Base-by-base conservation (phyloP, 2,113 vertebrate species). In the Siniperca knerii region DNA sequence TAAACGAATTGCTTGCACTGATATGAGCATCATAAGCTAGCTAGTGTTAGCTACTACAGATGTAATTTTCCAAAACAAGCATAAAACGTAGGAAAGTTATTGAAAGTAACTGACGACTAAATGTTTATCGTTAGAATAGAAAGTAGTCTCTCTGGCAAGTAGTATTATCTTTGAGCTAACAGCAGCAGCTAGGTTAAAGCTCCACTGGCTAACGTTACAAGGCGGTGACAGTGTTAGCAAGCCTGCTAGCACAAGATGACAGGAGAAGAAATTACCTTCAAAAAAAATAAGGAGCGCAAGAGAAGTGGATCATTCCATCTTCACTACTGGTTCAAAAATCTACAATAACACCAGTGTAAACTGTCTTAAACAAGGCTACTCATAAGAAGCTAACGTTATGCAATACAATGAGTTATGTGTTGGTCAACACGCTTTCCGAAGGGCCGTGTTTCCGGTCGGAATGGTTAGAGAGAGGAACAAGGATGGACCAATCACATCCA, bases 361-460 rank as follows among this genome's bases (percentile, higher is more conserved):
- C 1, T 7, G 2, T 18, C 4, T 66, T 6, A 25, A 67, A 75
- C 1, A 23, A 3, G 16, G 1, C 2, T 42, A 42, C 1, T n/a
- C n/a, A 0, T 4, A 6, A 13, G 3, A 81, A 29, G 11, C 21
- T 67, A 3, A 81, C n/a, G 12, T 18, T 67, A 3, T 29, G 6
- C 0, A 12, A 7, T 23, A 3, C 15, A 6, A 10, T 2, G 50
- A 37, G 55, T 25, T 55, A 35, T 37, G 13, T 3, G 2, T 3
- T 11, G 9, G 12, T 37, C 23, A 4, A 20, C 73, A 75, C 71
- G 77, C 25, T 54, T 2, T 64, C 61, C 0, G 6, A 0, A 20
- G 7, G 29, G 0, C 57, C 2, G 46, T 85, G 94, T 92, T 94
- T 93, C 90, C 8, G 0, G 90, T 67, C 92, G 92, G 91, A 87